Evolutionary conservation across 2,888 invertebrate genomes (phyloP), one percentile per base, ranked within the genome.

Genomic region (Sphinx pinastri): DNA sequence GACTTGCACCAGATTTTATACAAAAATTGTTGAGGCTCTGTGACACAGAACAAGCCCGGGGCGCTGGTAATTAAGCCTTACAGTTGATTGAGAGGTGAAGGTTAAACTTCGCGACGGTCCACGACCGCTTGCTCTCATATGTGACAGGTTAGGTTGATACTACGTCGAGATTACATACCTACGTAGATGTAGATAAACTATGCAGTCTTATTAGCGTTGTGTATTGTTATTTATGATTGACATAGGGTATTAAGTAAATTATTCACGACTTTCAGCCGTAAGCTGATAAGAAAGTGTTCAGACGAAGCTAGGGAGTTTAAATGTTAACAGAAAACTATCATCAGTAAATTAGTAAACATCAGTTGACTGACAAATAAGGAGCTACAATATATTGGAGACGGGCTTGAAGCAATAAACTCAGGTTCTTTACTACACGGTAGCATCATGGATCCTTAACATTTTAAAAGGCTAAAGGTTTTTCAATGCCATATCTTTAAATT

Each of bases 1-100:
- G 77, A 77, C 73, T 75, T 74, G 82, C 75, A 74, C 76, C 80
- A 86, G 82, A 84, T 88, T 92, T 84, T 92, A 91, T 92, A 92
- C 83, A 75, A 75, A 76, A 71, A 71, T 74, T 76, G 71, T 76
- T 57, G 69, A 71, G 71, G 54, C 67, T 76, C 75, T 77, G 76
- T 78, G 81, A 72, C 72, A 75, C 69, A 79, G 77, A 79, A 67
- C 55, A 70, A 47, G 78, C 81, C 79, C 70, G 74, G 71, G 77
- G 82, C 78, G 73, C n/a, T 71, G 71, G 73, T 75, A 79, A 84
- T 81, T 83, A 82, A 80, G 73, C 75, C 77, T 72, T 75, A 78
- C 75, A 70, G 74, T 72, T 80, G 79, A 80, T 80, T 81, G 82
- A 75, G 81, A 83, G 86, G 80, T 85, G 82, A 87, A 87, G 88